These are phyloP conservation scores for Nomada lathburiana DNA, from an alignment of 2,888 invertebrate genomes.

Conservation along the genomic window DNA sequence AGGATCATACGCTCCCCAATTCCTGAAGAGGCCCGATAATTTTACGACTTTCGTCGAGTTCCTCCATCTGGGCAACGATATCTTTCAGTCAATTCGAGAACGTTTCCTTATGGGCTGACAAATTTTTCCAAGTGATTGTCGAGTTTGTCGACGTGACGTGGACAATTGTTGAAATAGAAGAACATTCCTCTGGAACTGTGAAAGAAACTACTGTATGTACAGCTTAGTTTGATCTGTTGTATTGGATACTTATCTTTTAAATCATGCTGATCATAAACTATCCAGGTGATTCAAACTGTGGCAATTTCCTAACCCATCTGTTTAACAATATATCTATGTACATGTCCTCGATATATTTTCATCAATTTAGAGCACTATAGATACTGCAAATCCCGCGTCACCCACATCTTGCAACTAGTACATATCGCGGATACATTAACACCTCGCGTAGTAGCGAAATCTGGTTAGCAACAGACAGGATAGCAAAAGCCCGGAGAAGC, in stretches of 20 bases:
- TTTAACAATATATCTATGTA: no score
- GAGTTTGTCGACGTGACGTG: neutral
- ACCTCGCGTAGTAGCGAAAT: conserved; percentile 22
- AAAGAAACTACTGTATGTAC: no score
- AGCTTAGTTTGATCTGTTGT: no score
- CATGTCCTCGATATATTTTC: neutral
- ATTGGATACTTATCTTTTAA: no score
- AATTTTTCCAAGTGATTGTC: neutral
- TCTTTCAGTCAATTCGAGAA: neutral
- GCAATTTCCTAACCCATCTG: no score
- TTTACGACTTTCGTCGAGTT: conserved; percentile 12
- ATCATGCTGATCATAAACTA: no score
- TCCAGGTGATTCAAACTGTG: no score
- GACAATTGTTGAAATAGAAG: no score
- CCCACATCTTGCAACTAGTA: neutral
- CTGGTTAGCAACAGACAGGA: conserved; percentile 19
- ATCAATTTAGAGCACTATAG: neutral
- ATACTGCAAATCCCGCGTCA: neutral
- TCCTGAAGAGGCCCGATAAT: conserved; percentile 27
- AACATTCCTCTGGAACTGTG: no score
- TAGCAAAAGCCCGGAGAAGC: conserved; percentile 3
- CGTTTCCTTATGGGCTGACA: neutral
- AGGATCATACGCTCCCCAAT: conserved; percentile 27
- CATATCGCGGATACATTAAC: conserved; percentile 6
- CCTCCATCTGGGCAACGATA: no score